Conservation (phyloP, 2,113 vertebrate species). For the Thryonomys swinderianus region DNA sequence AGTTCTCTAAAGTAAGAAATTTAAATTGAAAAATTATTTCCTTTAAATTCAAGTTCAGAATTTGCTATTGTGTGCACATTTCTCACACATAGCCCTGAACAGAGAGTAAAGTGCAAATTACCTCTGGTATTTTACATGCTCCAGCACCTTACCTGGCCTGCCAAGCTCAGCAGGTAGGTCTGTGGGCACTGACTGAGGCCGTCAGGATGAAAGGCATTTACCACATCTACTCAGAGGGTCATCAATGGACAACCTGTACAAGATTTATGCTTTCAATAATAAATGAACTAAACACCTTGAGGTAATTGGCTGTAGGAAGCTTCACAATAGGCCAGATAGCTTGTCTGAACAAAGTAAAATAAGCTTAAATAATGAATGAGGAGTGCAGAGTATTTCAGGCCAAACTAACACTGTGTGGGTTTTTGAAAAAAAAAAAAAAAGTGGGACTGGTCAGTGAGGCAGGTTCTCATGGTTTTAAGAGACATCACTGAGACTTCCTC, state of each 20-base stretch:
- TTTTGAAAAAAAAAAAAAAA: constrained; percentile 53
- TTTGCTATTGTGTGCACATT: constrained; percentile 42
- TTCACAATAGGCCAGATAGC: constrained; percentile 89
- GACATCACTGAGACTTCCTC: constrained; percentile 61
- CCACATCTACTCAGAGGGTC: constrained; percentile 88
- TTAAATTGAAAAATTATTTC: constrained; percentile 58
- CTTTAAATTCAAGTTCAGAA: constrained; percentile 56
- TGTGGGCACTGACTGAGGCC: constrained; percentile 77
- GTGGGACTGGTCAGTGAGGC: constrained; percentile 64
- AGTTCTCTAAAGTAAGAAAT: neutral
- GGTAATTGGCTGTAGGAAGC: constrained; percentile 92
- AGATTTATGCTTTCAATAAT: constrained; percentile 93
- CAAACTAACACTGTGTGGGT: constrained; percentile 78
- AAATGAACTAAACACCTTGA: constrained; percentile 94
- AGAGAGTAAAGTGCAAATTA: constrained; percentile 70
- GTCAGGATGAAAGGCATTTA: constrained; percentile 90
- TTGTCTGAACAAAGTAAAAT: constrained; percentile 93
- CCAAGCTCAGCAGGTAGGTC: constrained; percentile 84
- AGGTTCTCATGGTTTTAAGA: constrained; percentile 73
- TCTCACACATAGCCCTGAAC: constrained; percentile 70
- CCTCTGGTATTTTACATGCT: constrained; percentile 76
- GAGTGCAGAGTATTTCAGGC: constrained; percentile 85
- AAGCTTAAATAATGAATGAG: constrained; percentile 96
- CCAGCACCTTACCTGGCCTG: constrained; percentile 65
- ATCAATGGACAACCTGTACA: constrained; percentile 91